phyloP scores from a whole-genome alignment of 2,888 invertebrate genomes.

The Druceiella hillmani region DNA sequence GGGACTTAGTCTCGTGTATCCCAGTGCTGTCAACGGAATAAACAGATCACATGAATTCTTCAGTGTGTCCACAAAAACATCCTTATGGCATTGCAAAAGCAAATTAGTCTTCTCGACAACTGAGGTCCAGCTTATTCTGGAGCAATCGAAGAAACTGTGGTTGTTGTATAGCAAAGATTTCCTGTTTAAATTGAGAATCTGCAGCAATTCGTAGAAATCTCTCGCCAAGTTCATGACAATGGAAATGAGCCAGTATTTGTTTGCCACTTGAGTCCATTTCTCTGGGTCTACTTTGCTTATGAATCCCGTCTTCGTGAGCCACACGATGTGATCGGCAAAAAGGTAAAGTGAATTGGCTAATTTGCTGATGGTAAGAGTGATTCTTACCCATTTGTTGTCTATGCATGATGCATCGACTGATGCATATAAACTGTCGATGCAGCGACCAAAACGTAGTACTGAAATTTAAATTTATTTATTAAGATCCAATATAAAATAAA shows the following conservation, averaged over 20 bases:
- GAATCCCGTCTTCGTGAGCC: constrained; percentile 72
- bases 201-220: constrained; percentile 78
- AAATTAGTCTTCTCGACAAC: constrained; percentile 27
- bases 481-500: not conserved
- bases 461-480: constrained; percentile 31
- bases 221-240: constrained; percentile 73
- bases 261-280: constrained; percentile 68
- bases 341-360: constrained; percentile 74
- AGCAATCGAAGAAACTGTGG: constrained; percentile 20
- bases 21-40: constrained; percentile 78
- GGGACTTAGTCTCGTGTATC: constrained; percentile 71
- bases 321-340: constrained; percentile 80
- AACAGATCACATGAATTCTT: constrained; percentile 86
- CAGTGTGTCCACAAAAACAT: constrained; percentile 73
- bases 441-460: constrained; percentile 85
- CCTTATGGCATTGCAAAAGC: constrained; percentile 45
- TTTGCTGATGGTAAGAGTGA: constrained; percentile 72
- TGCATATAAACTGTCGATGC: constrained; percentile 72
- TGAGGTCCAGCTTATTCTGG: too few species aligned
- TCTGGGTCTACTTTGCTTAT: constrained; percentile 60
- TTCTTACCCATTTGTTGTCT: constrained; percentile 62
- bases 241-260: constrained; percentile 81
- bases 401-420: constrained; percentile 67
- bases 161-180: too few species aligned
- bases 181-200: constrained; percentile 52